Evolutionary conservation across 1,140 invertebrate species (phyloP).

Genomic region (Conopomorpha cramerella): DNA sequence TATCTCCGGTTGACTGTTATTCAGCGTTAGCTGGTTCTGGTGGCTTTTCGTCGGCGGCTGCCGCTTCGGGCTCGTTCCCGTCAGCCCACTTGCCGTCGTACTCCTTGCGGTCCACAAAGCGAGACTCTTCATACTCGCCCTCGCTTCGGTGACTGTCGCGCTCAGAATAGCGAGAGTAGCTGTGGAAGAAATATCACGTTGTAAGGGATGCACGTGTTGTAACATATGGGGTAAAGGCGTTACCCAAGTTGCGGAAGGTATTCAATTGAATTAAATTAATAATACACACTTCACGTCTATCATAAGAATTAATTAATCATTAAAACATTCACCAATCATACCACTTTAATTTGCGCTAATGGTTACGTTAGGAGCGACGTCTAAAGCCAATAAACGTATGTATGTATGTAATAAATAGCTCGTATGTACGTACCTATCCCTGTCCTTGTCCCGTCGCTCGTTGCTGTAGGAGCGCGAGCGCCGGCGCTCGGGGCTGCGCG

Average conservation of each 20-base stretch:
- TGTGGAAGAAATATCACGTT: too few relatives aligned
- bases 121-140: constrained; percentile 72
- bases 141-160: constrained; percentile 72
- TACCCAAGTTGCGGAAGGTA: too few relatives aligned
- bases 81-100: constrained; percentile 68
- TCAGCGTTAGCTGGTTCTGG: constrained; percentile 15
- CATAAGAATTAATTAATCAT: too few relatives aligned
- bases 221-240: too few relatives aligned
- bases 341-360: too few relatives aligned
- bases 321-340: too few relatives aligned
- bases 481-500: constrained; percentile 46
- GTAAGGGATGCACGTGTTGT: too few relatives aligned
- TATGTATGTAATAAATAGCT: too few relatives aligned
- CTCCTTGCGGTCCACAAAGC: constrained; percentile 62
- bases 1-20: constrained; percentile 26
- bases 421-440: constrained; percentile 57
- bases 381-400: too few relatives aligned
- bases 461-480: constrained; percentile 66
- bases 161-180: constrained; percentile 51
- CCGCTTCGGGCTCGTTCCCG: constrained; percentile 41
- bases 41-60: constrained; percentile 33
- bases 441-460: constrained; percentile 46
- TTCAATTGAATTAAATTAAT: too few relatives aligned
- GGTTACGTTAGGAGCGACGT: too few relatives aligned
- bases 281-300: too few relatives aligned